Evolutionary conservation across 2,888 invertebrate genomes (phyloP), one percentile per base, ranked within the genome.

Genomic region (Gisinianus flammeolus): DNA sequence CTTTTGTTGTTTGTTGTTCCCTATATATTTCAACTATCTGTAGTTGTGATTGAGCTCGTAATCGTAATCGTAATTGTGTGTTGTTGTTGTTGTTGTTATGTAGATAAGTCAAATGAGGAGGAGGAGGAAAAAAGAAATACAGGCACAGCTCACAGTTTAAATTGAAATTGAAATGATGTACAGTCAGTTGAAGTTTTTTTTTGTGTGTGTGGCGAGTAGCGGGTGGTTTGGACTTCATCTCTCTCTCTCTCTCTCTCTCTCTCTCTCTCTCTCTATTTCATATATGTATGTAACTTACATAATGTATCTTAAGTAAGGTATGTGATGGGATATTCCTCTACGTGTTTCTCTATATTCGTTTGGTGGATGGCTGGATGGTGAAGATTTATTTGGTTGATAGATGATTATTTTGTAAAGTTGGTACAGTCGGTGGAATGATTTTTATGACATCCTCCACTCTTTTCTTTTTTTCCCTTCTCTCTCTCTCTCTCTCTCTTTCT

Each of bases 371-470:
- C 28, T 12, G 62, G 22, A 2, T n/a, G 58, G n/a, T 10, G 16
- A 44, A 54, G 54, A 54, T 54, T 4, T 4, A 54, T 4, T 5
- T n/a, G 4, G 54, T 54, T 54, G 54, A 44, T 6, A 16, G 44
- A 26, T 62, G 62, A 26, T 2, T 62, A 62, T 62, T 62, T 26
- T 62, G 62, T 12, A 62, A 28, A 26, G 44, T 6, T 2, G 3
- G n/a, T n/a, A n/a, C 26, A 10, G 62, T 62, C 12, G 28, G 26
- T 28, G 66, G 24, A 12, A 66, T 66, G 31, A 66, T 66, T 66
- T 66, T 66, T 66, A 66, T 66, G 30, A 66, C 66, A 66, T 66
- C 31, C 62, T 64, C 10, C 26, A n/a, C n/a, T n/a, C n/a, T n/a
- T n/a, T n/a, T n/a, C n/a, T n/a, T 5, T 44, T 44, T 12, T 4